Evolutionary conservation across 2,888 invertebrate genomes (phyloP).

Genomic region (Merodon equestris): DNA sequence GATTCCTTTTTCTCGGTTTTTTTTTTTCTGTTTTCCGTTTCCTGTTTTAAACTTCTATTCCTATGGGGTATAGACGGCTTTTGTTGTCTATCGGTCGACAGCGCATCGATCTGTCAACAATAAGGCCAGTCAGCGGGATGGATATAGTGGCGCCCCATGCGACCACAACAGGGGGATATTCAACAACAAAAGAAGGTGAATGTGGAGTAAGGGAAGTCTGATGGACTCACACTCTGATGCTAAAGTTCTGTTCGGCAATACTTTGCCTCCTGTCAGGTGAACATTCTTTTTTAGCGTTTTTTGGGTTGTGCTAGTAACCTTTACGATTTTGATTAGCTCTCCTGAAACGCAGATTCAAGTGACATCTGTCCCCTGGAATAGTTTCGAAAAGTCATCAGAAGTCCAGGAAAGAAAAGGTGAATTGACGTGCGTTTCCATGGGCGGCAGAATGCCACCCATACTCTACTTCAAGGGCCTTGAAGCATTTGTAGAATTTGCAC

Average conservation of each 20-base stretch:
- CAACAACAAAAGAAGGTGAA: conserved; percentile 21
- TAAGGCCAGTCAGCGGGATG: conserved; percentile 12
- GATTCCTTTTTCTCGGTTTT: background rate
- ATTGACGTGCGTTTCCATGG: no score
- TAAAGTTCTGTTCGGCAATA: no score
- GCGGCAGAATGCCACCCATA: conserved; percentile 31
- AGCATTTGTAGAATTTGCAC: conserved; percentile 49
- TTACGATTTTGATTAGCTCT: background rate
- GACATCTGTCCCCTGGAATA: background rate
- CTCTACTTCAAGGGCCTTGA: conserved; percentile 39
- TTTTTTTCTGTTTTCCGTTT: conserved; percentile 8
- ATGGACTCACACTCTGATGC: background rate
- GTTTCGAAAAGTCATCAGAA: background rate
- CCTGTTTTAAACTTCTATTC: conserved; percentile 22
- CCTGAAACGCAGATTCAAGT: conserved; percentile 4
- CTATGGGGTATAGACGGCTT: conserved; percentile 13
- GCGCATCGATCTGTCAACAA: conserved; percentile 59
- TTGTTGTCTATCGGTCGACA: conserved; percentile 62
- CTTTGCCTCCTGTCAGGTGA: background rate
- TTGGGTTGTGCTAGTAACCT: no score
- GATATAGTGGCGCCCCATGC: background rate
- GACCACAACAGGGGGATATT: conserved; percentile 54
- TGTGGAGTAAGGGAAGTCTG: background rate
- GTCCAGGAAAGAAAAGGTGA: background rate
- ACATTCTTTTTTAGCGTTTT: conserved; percentile 1